phyloP scores from a whole-genome alignment of 64 coral and sea anemone species.

The Dendronephthya gigantea region DNA sequence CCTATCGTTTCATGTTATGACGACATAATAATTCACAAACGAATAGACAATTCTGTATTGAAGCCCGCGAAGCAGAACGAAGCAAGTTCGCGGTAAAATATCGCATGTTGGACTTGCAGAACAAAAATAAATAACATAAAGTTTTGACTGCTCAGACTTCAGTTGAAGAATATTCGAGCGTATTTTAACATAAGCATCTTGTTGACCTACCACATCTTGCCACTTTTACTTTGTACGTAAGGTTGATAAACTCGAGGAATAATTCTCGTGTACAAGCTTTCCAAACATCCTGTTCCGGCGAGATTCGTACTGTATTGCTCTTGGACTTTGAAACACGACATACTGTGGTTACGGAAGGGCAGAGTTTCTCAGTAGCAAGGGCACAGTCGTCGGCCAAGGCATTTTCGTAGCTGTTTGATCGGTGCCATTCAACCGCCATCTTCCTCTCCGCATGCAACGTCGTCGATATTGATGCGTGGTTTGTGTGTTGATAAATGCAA shows the following conservation, averaged over 20 bases:
- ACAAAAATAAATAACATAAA: neutral
- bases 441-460: neutral
- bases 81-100: neutral
- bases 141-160: too few species aligned
- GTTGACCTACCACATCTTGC: constrained; percentile 66
- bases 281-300: constrained; percentile 60
- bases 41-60: neutral
- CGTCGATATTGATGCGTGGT: neutral
- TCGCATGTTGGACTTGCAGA: too few species aligned
- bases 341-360: neutral
- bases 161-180: neutral
- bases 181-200: neutral
- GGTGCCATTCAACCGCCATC: neutral
- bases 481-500: neutral
- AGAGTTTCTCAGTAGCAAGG: neutral
- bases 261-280: constrained; percentile 70
- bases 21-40: neutral
- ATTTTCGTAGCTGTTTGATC: neutral
- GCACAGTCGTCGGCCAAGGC: neutral
- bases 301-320: neutral
- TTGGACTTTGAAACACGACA: neutral
- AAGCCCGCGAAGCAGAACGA: neutral
- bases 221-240: constrained; percentile 70
- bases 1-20: neutral
- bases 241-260: constrained; percentile 61